Evolutionary conservation across 2,113 vertebrate species (phyloP).

Genomic region (Scatophagus argus): DNA sequence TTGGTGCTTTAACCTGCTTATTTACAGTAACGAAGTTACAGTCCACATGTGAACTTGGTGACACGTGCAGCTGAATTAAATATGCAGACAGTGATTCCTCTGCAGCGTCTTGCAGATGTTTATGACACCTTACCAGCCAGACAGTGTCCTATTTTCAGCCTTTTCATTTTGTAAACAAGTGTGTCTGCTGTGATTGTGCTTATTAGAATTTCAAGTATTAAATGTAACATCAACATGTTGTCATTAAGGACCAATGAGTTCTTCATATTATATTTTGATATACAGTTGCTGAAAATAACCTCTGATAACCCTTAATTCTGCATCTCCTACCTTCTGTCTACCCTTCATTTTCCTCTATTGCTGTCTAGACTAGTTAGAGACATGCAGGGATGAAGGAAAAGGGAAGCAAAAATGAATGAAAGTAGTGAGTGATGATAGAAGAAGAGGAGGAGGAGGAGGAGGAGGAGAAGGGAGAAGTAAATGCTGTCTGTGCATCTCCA

Average conservation of each 20-base stretch:
- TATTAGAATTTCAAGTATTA: not conserved
- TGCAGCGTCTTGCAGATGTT: not conserved
- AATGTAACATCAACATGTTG: not conserved
- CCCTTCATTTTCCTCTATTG: conserved; percentile 14
- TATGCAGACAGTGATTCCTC: not conserved
- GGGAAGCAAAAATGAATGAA: conserved; percentile 1
- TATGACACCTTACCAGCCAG: not conserved
- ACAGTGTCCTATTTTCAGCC: not conserved
- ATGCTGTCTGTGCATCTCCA: conserved; percentile 12
- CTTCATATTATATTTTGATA: not conserved
- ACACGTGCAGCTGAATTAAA: not conserved
- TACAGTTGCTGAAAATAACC: not conserved
- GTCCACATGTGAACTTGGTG: not conserved
- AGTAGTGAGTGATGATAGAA: conserved; percentile 9
- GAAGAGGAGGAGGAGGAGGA: conserved; percentile 1
- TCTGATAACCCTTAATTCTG: not conserved
- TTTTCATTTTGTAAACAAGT: not conserved
- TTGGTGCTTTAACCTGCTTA: not conserved
- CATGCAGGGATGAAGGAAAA: not conserved
- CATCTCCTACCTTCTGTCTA: not conserved
- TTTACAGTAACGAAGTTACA: conserved; percentile 4
- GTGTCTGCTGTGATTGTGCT: not conserved
- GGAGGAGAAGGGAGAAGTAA: conserved; percentile 8
- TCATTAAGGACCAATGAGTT: not conserved
- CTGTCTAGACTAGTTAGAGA: conserved; percentile 17